Evolutionary conservation across 1,140 invertebrate species (phyloP).

Genomic region (Drosophila suzukii): DNA sequence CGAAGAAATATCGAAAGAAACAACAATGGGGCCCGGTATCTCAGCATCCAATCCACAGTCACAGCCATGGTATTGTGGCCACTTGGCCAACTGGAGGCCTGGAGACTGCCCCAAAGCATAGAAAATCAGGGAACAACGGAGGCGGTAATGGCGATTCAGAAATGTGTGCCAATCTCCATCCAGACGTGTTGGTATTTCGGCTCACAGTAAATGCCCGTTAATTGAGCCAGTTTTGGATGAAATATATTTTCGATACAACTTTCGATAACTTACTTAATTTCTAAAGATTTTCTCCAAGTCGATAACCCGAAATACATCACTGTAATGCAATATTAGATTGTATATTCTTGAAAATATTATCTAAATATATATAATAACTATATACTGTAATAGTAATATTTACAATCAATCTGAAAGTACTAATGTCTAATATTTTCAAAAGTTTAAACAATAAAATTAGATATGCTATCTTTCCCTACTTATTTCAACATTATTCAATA

Average conservation of each 20-base stretch:
- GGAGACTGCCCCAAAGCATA: slow-evolving; percentile 11
- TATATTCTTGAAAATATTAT: background rate
- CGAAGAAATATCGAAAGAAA: slow-evolving; percentile 32
- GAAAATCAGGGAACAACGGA: slow-evolving; percentile 31
- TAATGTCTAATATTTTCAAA: too few species aligned
- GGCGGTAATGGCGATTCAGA: slow-evolving; percentile 4
- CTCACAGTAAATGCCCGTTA: slow-evolving; percentile 12
- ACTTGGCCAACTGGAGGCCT: slow-evolving; percentile 26
- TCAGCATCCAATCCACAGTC: slow-evolving; percentile 28
- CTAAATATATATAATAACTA: too few species aligned
- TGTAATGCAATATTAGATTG: too few species aligned
- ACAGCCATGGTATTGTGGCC: slow-evolving; percentile 28
- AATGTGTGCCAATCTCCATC: slow-evolving; percentile 41
- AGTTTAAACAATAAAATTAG: too few species aligned
- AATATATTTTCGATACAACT: background rate
- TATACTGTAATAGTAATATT: too few species aligned
- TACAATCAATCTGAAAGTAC: too few species aligned
- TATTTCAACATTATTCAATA: background rate
- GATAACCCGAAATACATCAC: too few species aligned
- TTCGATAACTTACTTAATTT: background rate
- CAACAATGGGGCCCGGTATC: slow-evolving; percentile 23
- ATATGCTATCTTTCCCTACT: background rate
- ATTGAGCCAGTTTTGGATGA: background rate
- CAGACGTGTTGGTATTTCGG: slow-evolving; percentile 23
- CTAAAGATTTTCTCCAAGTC: too few species aligned